A percentile compares a stretch with the other conserved stretches of the same genome.
These are phyloP conservation scores for Pangasianodon gigas DNA, from an alignment of 2,113 vertebrate species.

Conservation along the genomic window DNA sequence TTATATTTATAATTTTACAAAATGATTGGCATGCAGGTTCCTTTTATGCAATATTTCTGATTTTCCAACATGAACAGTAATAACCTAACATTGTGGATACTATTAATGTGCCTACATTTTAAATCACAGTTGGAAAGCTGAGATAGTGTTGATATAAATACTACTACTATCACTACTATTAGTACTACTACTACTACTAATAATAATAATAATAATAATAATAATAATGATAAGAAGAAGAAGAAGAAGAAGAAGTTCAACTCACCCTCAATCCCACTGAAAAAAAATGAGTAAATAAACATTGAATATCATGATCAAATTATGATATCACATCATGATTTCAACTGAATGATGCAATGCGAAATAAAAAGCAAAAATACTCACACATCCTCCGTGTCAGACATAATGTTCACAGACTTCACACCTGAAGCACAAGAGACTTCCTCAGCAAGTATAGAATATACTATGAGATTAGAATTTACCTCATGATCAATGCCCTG, in stretches of 20 bases:
- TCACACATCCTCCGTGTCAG: slow-evolving; percentile 91
- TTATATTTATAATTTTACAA: background rate
- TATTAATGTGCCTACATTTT: background rate
- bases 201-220: no score
- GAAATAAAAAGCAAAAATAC: slow-evolving; percentile 61
- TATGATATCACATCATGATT: background rate
- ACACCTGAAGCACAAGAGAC: slow-evolving; percentile 66
- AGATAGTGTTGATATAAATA: background rate
- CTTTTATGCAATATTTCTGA: background rate
- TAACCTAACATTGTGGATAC: background rate
- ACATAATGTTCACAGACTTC: slow-evolving; percentile 78
- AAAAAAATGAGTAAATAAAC: slow-evolving; percentile 52
- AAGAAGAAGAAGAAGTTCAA: slow-evolving; percentile 44
- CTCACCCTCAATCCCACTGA: slow-evolving; percentile 88
- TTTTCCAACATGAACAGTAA: background rate
- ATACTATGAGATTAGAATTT: slow-evolving; percentile 36
- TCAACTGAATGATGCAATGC: background rate
- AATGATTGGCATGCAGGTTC: background rate
- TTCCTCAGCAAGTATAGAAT: slow-evolving; percentile 24
- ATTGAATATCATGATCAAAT: slow-evolving; percentile 21
- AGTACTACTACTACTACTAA: background rate
- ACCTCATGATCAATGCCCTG: slow-evolving; percentile 53
- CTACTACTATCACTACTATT: background rate
- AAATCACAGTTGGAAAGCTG: background rate
- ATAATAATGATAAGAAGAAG: no score